These are phyloP conservation scores for Festucalex cinctus DNA, from an alignment of 2,113 vertebrate species.

Conservation along the genomic window DNA sequence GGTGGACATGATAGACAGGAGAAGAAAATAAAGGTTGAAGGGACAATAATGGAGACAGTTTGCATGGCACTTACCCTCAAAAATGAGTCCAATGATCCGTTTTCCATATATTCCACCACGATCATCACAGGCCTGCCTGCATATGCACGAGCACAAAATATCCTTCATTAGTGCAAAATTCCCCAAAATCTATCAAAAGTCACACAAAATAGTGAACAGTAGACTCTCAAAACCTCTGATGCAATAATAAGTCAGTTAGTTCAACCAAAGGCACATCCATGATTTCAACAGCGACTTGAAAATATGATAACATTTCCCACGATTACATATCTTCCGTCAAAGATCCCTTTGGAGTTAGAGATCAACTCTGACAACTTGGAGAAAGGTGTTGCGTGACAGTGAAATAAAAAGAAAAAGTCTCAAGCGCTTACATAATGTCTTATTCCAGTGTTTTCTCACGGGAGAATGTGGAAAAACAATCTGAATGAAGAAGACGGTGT, in stretches of 20 bases:
- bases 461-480: conserved; percentile 5
- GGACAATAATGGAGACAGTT: background rate
- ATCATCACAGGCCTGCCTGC: conserved; percentile 95
- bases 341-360: conserved; percentile 13
- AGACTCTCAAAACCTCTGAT: background rate
- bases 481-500: background rate
- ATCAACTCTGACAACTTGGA: conserved; percentile 46
- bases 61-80: conserved; percentile 80
- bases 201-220: background rate
- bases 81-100: conserved; percentile 93
- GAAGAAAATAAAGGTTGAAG: background rate
- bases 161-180: background rate
- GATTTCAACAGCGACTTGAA: background rate
- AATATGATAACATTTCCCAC: background rate
- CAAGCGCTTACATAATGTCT: conserved; percentile 9
- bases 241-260: background rate
- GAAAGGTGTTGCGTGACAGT: conserved; percentile 28
- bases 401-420: conserved; percentile 22
- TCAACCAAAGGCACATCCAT: background rate
- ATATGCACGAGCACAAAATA: conserved; percentile 62
- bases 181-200: background rate
- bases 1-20: background rate
- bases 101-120: conserved; percentile 96
- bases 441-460: conserved; percentile 12
- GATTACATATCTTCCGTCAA: background rate